These are phyloP conservation scores for Ramphastos sulfuratus DNA, from an alignment of 2,113 vertebrate species.

Conservation along the genomic window DNA sequence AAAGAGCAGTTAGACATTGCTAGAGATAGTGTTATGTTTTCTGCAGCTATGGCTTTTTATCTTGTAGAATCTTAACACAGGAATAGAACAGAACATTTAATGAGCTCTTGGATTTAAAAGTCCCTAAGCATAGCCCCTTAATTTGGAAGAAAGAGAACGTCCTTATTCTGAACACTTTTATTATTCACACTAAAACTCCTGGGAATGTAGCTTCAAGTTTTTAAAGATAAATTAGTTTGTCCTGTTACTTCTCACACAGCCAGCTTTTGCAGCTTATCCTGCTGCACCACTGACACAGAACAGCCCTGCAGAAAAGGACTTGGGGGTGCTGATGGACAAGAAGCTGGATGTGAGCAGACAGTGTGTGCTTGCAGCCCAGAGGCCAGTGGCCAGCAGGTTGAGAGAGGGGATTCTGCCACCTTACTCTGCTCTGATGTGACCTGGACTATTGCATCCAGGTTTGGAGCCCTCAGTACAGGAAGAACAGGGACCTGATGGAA, in stretches of 20 bases:
- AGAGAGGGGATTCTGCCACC: too few relatives aligned
- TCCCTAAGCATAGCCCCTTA: not conserved
- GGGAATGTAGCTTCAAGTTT: not conserved
- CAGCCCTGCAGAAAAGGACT: too few relatives aligned
- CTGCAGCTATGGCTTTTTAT: not conserved
- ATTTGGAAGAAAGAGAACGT: conserved; percentile 17
- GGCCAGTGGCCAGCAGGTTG: too few relatives aligned
- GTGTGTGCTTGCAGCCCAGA: too few relatives aligned
- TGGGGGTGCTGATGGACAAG: too few relatives aligned
- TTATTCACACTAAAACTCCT: conserved; percentile 9
- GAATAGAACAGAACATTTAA: not conserved
- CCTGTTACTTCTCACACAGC: not conserved
- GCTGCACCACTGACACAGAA: not conserved
- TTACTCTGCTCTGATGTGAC: too few relatives aligned
- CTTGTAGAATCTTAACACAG: not conserved
- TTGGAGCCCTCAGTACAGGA: too few relatives aligned
- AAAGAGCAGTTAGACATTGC: not conserved
- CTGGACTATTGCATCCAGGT: too few relatives aligned
- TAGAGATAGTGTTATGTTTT: not conserved
- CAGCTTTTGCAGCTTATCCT: not conserved
- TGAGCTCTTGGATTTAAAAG: conserved; percentile 31
- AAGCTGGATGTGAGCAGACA: too few relatives aligned
- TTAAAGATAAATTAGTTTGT: not conserved
- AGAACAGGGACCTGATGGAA: too few relatives aligned
- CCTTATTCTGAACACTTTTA: not conserved